Evolutionary conservation across 2,888 invertebrate species (phyloP), one percentile per base, ranked within the genome.

Genomic region (Embidobia sp.): DNA sequence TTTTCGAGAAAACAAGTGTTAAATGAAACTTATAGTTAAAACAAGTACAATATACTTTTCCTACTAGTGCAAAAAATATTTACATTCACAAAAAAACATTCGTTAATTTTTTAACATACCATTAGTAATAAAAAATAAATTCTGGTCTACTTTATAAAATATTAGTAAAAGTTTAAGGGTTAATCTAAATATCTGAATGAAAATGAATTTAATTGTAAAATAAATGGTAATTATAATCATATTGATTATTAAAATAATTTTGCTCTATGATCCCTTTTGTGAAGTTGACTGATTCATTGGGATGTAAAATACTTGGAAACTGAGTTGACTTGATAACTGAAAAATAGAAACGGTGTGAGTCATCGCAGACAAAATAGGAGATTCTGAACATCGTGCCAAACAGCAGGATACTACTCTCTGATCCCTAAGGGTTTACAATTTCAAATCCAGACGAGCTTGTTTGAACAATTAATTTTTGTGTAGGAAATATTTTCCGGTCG

Each of bases 281-380:
- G 2, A 18, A 18, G 16, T 48, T 48, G 31, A 48, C 13, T 29
- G 48, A 48, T 48, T 31, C 31, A 11, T 33, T 46, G 27, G 15
- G 11, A 31, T 13, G 31, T 16, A 29, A 31, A 48, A 31, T 48
- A 31, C 18, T 31, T 7, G 22, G 44, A 44, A 44, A 44, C 1
- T 2, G 11, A 44, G 7, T 26, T 44, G 10, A 42, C 10, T 42
- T 22, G 44, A 31, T 31, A 29, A 31, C 31, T 18, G 31, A 31
- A 48, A 48, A 48, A 48, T 48, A 31, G 48, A 48, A 48, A 48
- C 31, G 22, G 10, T 48, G 18, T 48, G 48, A 48, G 48, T 48
- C 48, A 48, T 29, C 13, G 18, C 18, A 29, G 16, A 16, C 31
- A 48, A 31, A 48, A 48, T 48, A 48, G 48, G 31, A 48, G 29